Conservation (phyloP, 1,140 invertebrate species). For the Pachypsylla venusta region DNA sequence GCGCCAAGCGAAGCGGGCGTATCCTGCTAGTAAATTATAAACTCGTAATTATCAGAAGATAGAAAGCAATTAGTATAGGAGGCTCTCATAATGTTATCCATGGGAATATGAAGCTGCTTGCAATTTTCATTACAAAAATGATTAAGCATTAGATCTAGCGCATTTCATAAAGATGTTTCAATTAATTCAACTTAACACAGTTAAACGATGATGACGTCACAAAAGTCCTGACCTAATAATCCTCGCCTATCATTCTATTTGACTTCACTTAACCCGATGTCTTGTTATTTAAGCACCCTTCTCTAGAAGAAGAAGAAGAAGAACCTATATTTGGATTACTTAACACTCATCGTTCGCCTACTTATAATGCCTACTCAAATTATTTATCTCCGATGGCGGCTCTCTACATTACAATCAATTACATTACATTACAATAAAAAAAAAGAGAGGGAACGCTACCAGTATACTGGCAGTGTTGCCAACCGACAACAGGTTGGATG, state of each 20-base stretch:
- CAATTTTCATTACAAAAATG: neutral
- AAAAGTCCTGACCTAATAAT: slow-evolving; percentile 6
- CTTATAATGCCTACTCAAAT: slow-evolving; percentile 3
- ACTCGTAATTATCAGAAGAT: no score
- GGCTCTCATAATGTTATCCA: no score
- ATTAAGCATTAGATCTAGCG: neutral
- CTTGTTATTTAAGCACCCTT: slow-evolving; percentile 7
- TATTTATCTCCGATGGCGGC: neutral
- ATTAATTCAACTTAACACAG: slow-evolving; percentile 6
- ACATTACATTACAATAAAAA: no score
- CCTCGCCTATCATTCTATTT: slow-evolving; percentile 9
- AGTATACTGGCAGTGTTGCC: no score
- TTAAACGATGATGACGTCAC: slow-evolving; percentile 8
- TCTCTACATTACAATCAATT: neutral
- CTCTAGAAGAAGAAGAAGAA: no score
- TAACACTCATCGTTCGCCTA: slow-evolving; percentile 8
- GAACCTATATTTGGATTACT: slow-evolving; percentile 4
- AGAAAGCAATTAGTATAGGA: no score
- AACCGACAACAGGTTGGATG: no score
- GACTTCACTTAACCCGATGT: slow-evolving; percentile 6
- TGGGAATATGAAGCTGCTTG: neutral
- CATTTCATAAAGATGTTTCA: neutral
- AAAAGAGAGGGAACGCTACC: no score
- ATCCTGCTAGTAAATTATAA: no score
- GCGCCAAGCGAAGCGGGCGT: no score